Evolutionary conservation across 2,113 vertebrate species (phyloP).

Genomic region (Bothrops jararaca): DNA sequence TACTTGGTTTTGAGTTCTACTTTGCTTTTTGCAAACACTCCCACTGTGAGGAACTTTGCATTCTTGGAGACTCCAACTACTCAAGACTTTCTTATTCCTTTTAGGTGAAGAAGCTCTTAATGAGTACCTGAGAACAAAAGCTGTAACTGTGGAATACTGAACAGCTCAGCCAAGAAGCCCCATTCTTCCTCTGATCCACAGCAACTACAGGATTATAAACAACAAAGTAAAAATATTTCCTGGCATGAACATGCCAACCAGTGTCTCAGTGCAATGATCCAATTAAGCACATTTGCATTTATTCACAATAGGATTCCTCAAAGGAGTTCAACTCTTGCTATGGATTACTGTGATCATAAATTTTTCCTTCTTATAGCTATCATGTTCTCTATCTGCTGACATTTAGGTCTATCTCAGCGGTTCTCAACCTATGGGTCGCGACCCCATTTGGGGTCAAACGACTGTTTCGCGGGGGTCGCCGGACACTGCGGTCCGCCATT

Average conservation of each 20-base stretch:
- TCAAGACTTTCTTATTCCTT: constrained; percentile 32
- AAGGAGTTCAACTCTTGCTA: neutral
- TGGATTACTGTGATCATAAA: no score
- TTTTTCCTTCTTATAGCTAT: neutral
- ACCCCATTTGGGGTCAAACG: no score
- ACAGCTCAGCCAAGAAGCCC: neutral
- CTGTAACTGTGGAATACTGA: constrained; percentile 93
- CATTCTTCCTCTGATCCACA: neutral
- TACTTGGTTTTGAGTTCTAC: neutral
- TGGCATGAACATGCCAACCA: neutral
- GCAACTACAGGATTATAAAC: neutral
- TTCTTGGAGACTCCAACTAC: constrained; percentile 14
- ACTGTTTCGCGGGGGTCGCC: no score
- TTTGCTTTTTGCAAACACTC: neutral
- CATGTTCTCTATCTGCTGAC: neutral
- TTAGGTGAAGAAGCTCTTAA: constrained; percentile 92
- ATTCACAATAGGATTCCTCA: neutral
- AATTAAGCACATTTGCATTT: constrained; percentile 13
- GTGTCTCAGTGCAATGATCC: constrained; percentile 4
- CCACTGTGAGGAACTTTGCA: neutral
- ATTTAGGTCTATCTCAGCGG: neutral
- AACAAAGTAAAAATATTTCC: neutral
- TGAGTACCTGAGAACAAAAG: constrained; percentile 95
- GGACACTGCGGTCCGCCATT: no score
- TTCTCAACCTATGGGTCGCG: no score